phyloP scores from a whole-genome alignment of 2,888 invertebrate species.

The Pediacus dermestoides region DNA sequence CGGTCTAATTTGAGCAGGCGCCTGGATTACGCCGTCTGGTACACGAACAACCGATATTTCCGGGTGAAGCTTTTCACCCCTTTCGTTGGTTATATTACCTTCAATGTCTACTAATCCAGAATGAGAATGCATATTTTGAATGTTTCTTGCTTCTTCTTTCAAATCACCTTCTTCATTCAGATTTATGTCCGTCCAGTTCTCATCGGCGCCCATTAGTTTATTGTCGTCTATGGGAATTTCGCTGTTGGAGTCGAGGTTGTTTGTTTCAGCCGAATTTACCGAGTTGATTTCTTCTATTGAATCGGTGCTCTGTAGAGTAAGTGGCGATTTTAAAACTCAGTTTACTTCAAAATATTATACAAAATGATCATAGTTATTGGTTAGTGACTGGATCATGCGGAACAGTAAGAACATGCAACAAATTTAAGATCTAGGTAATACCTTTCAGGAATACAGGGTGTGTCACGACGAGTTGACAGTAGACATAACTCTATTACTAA shows the following conservation, averaged over 20 bases:
- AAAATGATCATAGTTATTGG: constrained; percentile 3
- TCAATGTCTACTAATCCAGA: constrained; percentile 62
- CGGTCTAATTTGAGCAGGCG: constrained; percentile 56
- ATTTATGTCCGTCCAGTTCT: constrained; percentile 92
- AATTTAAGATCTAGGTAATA: no score
- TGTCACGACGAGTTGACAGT: no score
- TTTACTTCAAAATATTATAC: constrained; percentile 16
- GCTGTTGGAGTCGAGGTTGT: constrained; percentile 67
- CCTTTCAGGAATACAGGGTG: no score
- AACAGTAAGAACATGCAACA: no score
- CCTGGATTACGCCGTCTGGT: constrained; percentile 49
- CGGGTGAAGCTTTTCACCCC: constrained; percentile 64
- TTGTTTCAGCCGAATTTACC: constrained; percentile 70
- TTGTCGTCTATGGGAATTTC: constrained; percentile 70
- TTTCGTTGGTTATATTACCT: constrained; percentile 54
- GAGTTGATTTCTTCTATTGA: constrained; percentile 78
- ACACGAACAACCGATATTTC: constrained; percentile 72
- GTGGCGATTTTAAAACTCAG: no score
- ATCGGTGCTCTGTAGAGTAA: constrained; percentile 88
- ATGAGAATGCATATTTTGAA: constrained; percentile 57
- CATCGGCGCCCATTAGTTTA: constrained; percentile 71
- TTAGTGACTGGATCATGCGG: constrained; percentile 2
- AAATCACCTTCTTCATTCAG: constrained; percentile 75
- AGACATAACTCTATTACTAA: no score
- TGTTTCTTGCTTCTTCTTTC: constrained; percentile 55